Evolutionary conservation across 2,113 vertebrate species (phyloP), one percentile per base, ranked within the genome.

Genomic region (Poeciliopsis retropinna): DNA sequence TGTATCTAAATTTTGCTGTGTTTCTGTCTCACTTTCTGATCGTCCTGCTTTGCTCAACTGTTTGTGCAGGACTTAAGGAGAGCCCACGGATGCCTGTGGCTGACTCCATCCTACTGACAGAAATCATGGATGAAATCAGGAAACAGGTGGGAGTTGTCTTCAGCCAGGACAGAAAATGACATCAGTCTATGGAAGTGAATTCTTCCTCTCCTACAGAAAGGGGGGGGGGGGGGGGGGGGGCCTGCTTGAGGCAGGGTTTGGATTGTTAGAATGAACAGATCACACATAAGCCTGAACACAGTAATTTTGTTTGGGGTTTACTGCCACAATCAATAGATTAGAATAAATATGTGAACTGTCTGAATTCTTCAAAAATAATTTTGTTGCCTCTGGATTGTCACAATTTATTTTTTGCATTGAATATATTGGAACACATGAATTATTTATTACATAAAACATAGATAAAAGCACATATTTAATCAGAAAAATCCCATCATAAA

Each of bases 91-190:
- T 96, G 85, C 91, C 95, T 25, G 88, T 94, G 90, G 86, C 78
- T 0, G 94, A 95, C 14, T 96, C 94, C 17, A 84, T 94, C 84
- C 84, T 92, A 67, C 76, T 96, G 78, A 93, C 92, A 1, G 93
- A 92, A 72, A 94, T 94, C 78, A 87, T 95, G 73, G 94, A 96
- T 62, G 93, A 96, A 82, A 92, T 87, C 75, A 90, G 93, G 72
- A 91, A 83, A 32, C 88, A 93, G 78, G 84, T 95, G 44, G 94
- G 95, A 32, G 89, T 95, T 31, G 78, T 85, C 67, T 95, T 92
- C 11, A 76, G 30, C 44, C 89, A 94, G 81, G 94, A 96, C 82
- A 86, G 80, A 78, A 76, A 86, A 66, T 89, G 78, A 92, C 69
- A 71, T 84, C 70, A 25, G 62, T 77, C 29, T 22, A 22, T 81